Evolutionary conservation across 2,888 invertebrate genomes (phyloP).

Genomic region (Dendrolimus pini): DNA sequence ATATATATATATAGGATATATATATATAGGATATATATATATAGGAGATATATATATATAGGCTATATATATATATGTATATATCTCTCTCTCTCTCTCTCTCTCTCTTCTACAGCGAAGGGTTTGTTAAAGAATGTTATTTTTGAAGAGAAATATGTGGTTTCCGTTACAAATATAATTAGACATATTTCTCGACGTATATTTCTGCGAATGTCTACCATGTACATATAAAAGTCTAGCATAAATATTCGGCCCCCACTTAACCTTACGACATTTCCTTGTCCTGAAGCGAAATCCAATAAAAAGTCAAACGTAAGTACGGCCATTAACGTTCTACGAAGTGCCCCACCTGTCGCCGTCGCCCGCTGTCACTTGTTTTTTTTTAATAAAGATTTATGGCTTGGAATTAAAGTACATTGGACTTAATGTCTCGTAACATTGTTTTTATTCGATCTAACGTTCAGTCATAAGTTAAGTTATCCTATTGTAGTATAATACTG

Average conservation of each 20-base stretch:
- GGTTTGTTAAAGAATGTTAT: too few species aligned
- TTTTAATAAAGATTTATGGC: constrained; percentile 16
- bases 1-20: too few species aligned
- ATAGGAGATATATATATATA: too few species aligned
- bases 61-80: too few species aligned
- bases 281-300: constrained; percentile 20
- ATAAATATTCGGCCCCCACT: background rate
- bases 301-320: constrained; percentile 20
- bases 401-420: background rate
- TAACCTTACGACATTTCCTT: constrained; percentile 20
- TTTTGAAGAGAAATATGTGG: too few species aligned
- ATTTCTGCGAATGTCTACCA: background rate
- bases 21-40: too few species aligned
- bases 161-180: too few species aligned
- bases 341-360: constrained; percentile 20
- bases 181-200: background rate
- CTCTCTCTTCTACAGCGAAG: too few species aligned
- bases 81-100: too few species aligned
- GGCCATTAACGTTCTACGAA: constrained; percentile 23
- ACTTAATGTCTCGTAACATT: background rate
- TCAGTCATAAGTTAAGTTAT: too few species aligned
- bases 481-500: too few species aligned
- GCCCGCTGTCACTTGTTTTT: constrained; percentile 13
- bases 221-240: too few species aligned
- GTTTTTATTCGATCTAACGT: background rate